Conservation (phyloP, 2,113 vertebrate genomes). For the Leucosticte australis region DNA sequence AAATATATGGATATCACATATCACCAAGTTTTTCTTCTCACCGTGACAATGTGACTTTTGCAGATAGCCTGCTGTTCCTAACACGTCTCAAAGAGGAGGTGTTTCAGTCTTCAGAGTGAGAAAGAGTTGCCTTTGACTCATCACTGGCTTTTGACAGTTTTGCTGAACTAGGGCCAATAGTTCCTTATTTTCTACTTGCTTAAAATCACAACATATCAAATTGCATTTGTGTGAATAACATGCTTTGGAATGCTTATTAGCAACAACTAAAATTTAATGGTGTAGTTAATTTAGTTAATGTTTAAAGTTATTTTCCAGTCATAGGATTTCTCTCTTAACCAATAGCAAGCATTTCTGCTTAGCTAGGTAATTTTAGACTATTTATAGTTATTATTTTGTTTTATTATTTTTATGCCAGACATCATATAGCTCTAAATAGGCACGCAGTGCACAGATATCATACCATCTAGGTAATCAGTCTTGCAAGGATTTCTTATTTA, state of each 20-base stretch:
- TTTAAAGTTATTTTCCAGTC: constrained; percentile 2
- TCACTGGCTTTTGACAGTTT: constrained; percentile 70
- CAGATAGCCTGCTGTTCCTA: constrained; percentile 67
- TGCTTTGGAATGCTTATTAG: constrained; percentile 36
- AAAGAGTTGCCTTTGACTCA: constrained; percentile 68
- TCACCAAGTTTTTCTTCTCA: constrained; percentile 68
- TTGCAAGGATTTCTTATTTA: constrained; percentile 23
- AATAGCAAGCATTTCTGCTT: background rate
- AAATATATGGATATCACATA: constrained; percentile 68
- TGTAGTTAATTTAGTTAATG: constrained; percentile 9
- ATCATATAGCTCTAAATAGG: background rate
- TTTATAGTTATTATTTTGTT: constrained; percentile 21
- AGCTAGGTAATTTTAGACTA: constrained; percentile 22
- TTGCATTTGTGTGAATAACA: constrained; percentile 57
- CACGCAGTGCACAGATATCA: background rate
- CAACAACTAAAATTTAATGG: constrained; percentile 25
- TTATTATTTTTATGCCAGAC: background rate
- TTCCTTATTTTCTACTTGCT: constrained; percentile 65
- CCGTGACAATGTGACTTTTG: constrained; percentile 67
- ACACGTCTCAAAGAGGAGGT: constrained; percentile 62
- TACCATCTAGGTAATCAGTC: background rate
- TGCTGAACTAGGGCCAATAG: constrained; percentile 66
- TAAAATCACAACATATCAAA: constrained; percentile 67
- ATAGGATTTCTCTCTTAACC: constrained; percentile 9
- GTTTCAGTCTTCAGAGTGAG: constrained; percentile 65